These are phyloP conservation scores for Oncorhynchus tshawytscha DNA, from an alignment of 2,113 vertebrate genomes.

Conservation along the genomic window DNA sequence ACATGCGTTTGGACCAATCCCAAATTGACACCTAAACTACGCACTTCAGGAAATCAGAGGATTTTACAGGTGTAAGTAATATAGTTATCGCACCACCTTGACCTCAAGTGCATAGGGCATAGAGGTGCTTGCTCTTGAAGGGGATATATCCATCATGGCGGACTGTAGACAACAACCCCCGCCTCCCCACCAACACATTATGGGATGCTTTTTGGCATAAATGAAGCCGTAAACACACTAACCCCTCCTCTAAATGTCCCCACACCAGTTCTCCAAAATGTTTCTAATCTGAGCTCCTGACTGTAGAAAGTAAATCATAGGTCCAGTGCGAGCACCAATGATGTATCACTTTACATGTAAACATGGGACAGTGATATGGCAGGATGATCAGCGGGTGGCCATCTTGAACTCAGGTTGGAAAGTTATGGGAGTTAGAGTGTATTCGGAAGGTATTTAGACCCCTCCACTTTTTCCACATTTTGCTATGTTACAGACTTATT, in stretches of 20 bases:
- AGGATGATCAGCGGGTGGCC: conserved; percentile 11
- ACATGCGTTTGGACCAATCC: no score
- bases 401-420: not conserved
- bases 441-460: no score
- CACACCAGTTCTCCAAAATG: conserved; percentile 59
- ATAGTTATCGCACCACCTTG: no score
- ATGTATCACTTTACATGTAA: conserved; percentile 64
- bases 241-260: conserved; percentile 42
- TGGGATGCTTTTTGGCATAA: conserved; percentile 32
- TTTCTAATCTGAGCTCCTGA: conserved; percentile 63
- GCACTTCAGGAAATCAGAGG: no score
- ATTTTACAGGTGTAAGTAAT: no score
- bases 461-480: no score
- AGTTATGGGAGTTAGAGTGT: not conserved
- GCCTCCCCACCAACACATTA: not conserved
- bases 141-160: no score
- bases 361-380: conserved; percentile 46
- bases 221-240: conserved; percentile 47
- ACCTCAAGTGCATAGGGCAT: no score
- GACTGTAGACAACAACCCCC: no score
- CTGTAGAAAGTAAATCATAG: conserved; percentile 53
- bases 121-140: no score
- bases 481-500: no score
- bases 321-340: conserved; percentile 41
- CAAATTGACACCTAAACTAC: no score